Conservation (phyloP, 2,888 invertebrate genomes). For the Chrysina gloriosa region DNA sequence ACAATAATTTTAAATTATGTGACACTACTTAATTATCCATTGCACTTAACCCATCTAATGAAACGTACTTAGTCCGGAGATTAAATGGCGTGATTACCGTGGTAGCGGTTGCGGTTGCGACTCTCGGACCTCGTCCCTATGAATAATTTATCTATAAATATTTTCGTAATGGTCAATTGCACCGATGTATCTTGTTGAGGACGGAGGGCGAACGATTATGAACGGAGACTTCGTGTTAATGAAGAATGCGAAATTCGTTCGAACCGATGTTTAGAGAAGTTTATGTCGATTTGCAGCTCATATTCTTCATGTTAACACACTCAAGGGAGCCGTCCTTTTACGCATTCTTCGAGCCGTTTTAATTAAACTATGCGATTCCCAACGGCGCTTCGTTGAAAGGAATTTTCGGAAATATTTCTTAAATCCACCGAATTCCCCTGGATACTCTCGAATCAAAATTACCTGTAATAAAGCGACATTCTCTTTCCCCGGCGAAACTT, state of each 20-base stretch:
- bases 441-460: no score
- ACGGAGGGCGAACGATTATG: no score
- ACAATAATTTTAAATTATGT: conserved; percentile 42
- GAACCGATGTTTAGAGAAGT: no score
- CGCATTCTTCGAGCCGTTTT: background rate
- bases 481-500: no score
- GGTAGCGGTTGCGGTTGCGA: conserved; percentile 9
- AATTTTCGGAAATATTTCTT: no score
- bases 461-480: no score
- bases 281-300: no score
- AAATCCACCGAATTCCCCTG: no score
- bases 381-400: background rate
- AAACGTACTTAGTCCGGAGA: conserved; percentile 13
- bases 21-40: conserved; percentile 35
- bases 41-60: conserved; percentile 27
- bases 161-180: conserved; percentile 18
- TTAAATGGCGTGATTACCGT: conserved; percentile 24
- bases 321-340: no score
- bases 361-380: background rate
- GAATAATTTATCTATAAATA: conserved; percentile 29
- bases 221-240: no score
- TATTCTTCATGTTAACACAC: no score
- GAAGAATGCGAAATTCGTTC: no score
- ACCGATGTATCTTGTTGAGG: background rate
- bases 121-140: background rate